phyloP scores from a whole-genome alignment of 2,888 invertebrate species.

The Beris morrisii region DNA sequence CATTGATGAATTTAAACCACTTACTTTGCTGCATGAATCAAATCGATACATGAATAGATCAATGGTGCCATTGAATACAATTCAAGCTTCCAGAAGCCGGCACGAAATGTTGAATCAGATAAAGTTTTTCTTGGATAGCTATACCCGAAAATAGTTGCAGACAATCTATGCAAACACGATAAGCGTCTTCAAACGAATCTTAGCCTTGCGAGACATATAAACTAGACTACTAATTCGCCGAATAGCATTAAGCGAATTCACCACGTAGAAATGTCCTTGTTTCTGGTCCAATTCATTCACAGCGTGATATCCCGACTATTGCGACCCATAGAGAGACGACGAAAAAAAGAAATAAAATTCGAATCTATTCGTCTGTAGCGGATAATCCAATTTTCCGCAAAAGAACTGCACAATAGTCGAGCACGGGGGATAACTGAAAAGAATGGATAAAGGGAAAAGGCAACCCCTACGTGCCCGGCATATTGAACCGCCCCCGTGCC shows the following conservation, averaged over 20 bases:
- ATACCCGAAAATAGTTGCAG: too few relatives aligned
- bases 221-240: conserved; percentile 21
- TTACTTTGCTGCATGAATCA: too few relatives aligned
- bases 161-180: too few relatives aligned
- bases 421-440: conserved; percentile 11
- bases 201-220: background rate
- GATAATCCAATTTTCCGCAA: conserved; percentile 33
- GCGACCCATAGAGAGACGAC: background rate
- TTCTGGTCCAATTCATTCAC: conserved; percentile 21
- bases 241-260: conserved; percentile 30
- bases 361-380: conserved; percentile 30
- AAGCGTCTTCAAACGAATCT: too few relatives aligned
- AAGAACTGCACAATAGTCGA: conserved; percentile 18
- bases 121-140: too few relatives aligned
- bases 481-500: conserved; percentile 36
- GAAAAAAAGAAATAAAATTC: conserved; percentile 14
- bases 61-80: too few relatives aligned
- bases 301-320: conserved; percentile 14
- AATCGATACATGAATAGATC: too few relatives aligned
- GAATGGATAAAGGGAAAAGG: conserved; percentile 24
- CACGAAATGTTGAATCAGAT: too few relatives aligned
- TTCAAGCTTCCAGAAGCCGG: too few relatives aligned
- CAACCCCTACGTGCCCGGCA: conserved; percentile 30
- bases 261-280: conserved; percentile 9
- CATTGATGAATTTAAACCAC: too few relatives aligned